Percentiles rank a stretch among this genome's conserved stretches.
These are phyloP conservation scores for Nesogale talazaci DNA, from an alignment of 2,113 vertebrate genomes.

Conservation along the genomic window DNA sequence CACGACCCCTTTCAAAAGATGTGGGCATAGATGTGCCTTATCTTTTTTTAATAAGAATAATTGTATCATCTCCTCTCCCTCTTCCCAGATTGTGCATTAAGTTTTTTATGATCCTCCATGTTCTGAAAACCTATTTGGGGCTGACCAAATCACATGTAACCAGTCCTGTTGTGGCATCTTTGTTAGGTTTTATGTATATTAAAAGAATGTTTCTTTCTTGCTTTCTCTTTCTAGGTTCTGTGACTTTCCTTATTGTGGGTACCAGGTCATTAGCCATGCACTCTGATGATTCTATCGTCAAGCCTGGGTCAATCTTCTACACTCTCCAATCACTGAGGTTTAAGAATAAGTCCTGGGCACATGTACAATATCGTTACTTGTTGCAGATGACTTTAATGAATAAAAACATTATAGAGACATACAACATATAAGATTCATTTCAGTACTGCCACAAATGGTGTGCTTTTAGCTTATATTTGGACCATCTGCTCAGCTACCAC, in stretches of 20 bases:
- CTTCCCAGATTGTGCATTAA: conserved; percentile 49
- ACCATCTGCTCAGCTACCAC: neutral
- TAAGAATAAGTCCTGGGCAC: conserved; percentile 36
- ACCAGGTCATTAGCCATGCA: conserved; percentile 20
- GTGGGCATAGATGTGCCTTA: neutral
- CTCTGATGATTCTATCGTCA: conserved; percentile 53
- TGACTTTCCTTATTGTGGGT: conserved; percentile 61
- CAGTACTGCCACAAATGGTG: neutral
- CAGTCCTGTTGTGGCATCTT: conserved; percentile 70
- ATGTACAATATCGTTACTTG: conserved; percentile 47
- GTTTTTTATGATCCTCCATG: conserved; percentile 67
- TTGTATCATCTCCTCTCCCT: neutral
- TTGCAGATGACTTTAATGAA: neutral
- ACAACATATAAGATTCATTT: conserved; percentile 48
- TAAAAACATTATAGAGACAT: conserved; percentile 28
- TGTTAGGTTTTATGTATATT: conserved; percentile 63
- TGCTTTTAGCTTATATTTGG: conserved; percentile 41
- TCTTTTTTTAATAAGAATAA: neutral
- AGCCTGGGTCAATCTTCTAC: conserved; percentile 57
- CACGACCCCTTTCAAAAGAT: too few species aligned
- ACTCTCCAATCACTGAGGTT: conserved; percentile 30
- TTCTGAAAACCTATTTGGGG: conserved; percentile 73
- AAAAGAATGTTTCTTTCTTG: neutral
- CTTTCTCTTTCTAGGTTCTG: conserved; percentile 64
- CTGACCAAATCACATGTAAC: conserved; percentile 74